Evolutionary conservation across 2,113 vertebrate genomes (phyloP), one percentile per base, ranked within the genome.

Genomic region (Triplophysa dalaica): DNA sequence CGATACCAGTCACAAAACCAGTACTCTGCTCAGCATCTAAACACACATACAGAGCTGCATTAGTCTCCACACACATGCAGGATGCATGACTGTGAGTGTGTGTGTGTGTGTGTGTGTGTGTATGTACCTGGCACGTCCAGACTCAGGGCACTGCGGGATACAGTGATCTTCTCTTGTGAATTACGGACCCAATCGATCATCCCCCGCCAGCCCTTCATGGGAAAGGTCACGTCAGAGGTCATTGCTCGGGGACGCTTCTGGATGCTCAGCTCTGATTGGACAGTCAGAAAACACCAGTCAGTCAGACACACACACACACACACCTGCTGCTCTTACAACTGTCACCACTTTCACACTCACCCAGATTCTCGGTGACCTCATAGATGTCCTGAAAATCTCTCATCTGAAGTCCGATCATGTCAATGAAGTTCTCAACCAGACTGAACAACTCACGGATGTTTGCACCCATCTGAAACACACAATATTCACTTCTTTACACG

Each of bases 281-380:
- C 16, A 17, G 29, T 38, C 29, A 73, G 21, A 56, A 43, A 78
- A 11, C 72, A 21, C 73, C 12, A 22, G 41, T 33, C 63, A 78
- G 1, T 79, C 7, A 80, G 8, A 61, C 10, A 72, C 13, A 24
- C 8, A 74, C 8, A 22, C n/a, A 60, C n/a, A 50, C 0, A 21
- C 8, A 12, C 54, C 67, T 11, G 13, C 2, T 17, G 11, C 3
- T 22, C 6, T 8, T 11, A 0, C 13, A 24, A 19, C 10, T 1
- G 14, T 13, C 4, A 22, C 1, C 61, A 19, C 52, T 81, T 10
- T 26, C 8, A 3, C 62, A 83, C 96, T 95, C 92, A 99, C 98
- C 97, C 89, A 99, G 92, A 81, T 99, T 99, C 87, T 99, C 96
- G 0, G 97, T 98, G 90, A 97, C 95, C 93, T 99, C 97, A 81